phyloP scores from a whole-genome alignment of 2,797 vertebrate species.

The Odontamblyopus lacepedii region DNA sequence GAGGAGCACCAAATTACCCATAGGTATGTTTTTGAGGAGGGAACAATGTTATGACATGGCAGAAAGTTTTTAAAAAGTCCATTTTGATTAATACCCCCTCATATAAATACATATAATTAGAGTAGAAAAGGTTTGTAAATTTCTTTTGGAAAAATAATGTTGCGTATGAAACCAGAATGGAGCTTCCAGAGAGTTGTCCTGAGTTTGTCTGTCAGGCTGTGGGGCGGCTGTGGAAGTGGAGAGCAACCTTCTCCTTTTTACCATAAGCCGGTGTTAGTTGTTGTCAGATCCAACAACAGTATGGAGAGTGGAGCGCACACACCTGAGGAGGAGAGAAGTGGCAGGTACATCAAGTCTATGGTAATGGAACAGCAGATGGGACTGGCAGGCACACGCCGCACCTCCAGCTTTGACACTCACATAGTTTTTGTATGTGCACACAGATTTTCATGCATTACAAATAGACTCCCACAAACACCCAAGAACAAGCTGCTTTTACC shows the following conservation, averaged over 20 bases:
- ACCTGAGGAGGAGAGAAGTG: conserved; percentile 63
- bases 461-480: conserved; percentile 45
- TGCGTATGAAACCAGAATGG: conserved; percentile 33
- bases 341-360: conserved; percentile 74
- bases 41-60: too few relatives aligned
- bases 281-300: conserved; percentile 70
- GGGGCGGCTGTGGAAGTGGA: conserved; percentile 54
- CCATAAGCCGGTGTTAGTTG: conserved; percentile 56
- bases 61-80: too few relatives aligned
- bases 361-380: conserved; percentile 70
- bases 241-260: conserved; percentile 44
- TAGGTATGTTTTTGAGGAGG: too few relatives aligned
- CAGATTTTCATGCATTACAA: conserved; percentile 50
- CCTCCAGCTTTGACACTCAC: conserved; percentile 54
- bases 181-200: conserved; percentile 34
- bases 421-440: conserved; percentile 41
- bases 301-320: conserved; percentile 52
- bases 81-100: too few relatives aligned
- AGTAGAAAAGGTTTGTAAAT: conserved; percentile 5
- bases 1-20: too few relatives aligned
- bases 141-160: conserved; percentile 13
- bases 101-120: too few relatives aligned
- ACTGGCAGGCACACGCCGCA: conserved; percentile 61
- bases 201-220: conserved; percentile 59
- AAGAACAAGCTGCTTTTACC: conserved; percentile 59